Conservation (phyloP, 2,113 vertebrate species). For the Sphyrna mokarran region DNA sequence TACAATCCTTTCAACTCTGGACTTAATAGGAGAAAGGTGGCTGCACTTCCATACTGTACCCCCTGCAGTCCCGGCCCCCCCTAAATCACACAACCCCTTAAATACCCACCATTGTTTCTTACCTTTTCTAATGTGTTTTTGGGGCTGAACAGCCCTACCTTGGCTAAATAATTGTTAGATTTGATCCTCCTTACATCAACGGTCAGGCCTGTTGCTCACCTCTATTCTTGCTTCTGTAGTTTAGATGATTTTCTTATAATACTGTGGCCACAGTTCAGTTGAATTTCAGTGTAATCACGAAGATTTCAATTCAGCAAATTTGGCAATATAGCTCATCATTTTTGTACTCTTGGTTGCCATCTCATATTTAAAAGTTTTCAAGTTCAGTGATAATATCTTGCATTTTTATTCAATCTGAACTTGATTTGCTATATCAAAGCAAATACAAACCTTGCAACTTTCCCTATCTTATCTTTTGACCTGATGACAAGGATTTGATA, state of each 20-base stretch:
- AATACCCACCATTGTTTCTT: not conserved
- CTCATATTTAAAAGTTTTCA: not conserved
- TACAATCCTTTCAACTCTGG: no score
- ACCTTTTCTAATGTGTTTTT: not conserved
- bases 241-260: not conserved
- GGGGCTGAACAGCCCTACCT: not conserved
- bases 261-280: not conserved
- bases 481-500: not conserved
- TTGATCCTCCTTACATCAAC: not conserved
- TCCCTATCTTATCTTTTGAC: not conserved
- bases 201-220: not conserved
- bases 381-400: not conserved
- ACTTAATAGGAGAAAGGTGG: no score
- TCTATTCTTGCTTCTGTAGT: not conserved
- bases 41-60: no score
- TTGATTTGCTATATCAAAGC: not conserved
- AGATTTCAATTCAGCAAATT: not conserved
- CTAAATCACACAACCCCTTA: no score
- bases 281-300: not conserved
- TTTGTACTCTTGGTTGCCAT: not conserved
- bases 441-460: not conserved
- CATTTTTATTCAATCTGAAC: not conserved
- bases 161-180: not conserved
- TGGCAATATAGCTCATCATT: not conserved
- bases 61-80: no score